Evolutionary conservation across 2,888 invertebrate species (phyloP), one percentile per base, ranked within the genome.

Genomic region (Petrophora chlorosata): DNA sequence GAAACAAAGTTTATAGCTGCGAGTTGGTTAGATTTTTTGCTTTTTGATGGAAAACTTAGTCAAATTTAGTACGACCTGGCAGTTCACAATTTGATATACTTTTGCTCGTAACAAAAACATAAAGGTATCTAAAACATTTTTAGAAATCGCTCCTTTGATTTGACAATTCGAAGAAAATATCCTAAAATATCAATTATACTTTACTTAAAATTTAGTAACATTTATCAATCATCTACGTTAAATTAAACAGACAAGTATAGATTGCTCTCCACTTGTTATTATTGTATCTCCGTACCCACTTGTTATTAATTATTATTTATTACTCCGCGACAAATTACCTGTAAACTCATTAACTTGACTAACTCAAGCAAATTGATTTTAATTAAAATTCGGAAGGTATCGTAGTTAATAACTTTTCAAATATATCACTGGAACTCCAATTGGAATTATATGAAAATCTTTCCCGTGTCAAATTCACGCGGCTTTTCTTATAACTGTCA

Each of bases 401-500:
- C 25, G 40, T 48, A 49, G 38, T 17, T 29, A 46, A 39, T 38
- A 59, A 61, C 53, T 61, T 59, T 47, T 10, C 47, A 43, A 51
- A 59, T 61, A 60, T 53, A 59, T 61, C 55, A 61, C 43, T 46
- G 22, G 9, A 29, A 33, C 8, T 51, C 38, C 53, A 38, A 53
- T 55, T 46, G 19, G 38, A 46, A 51, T 50, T 39, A 43, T 50
- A 45, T 47, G 45, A 50, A 51, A 53, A 56, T 42, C 34, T 44
- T 44, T 36, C 35, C 7, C 28, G 26, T 54, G 57, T 58, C 58
- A 53, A 61, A 51, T 32, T 45, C 55, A 64, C 46, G 44, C 53
- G 52, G 57, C 59, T 57, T 44, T 54, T 56, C 56, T 60, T 58
- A 61, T 67, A 72, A 71, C 69, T 65, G 59, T 53, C 69, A 73